Evolutionary conservation across 2,797 vertebrate species (phyloP), one percentile per base, ranked within the genome.

Genomic region (Okamejei kenojei): DNA sequence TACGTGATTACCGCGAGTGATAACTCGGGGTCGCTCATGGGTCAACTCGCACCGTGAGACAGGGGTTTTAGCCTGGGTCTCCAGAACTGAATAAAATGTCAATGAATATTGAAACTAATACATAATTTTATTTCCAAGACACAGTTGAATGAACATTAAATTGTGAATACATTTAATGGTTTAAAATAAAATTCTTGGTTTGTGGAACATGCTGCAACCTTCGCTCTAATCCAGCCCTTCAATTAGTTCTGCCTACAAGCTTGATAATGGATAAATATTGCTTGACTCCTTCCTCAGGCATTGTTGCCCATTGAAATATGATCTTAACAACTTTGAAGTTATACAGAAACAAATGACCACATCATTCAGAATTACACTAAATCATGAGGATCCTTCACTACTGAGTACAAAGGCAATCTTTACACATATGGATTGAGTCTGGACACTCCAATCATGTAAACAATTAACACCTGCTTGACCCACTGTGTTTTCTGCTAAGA

Each of bases 291-390:
- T 88, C 84, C 61, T 65, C 63, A 32, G n/a, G n/a, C 63, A 35
- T 65, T 2, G 15, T 84, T 82, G 21, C 35, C 80, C 80, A 82
- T 26, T 86, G 82, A 86, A 65, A 86, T 65, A 65, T 68, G 84
- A 68, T 11, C 84, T 86, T 63, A 86, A 86, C 15, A 10, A 86
- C 82, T 32, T 86, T 86, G 82, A 86, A 17, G 58, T 86, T 86
- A 17, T 63, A 63, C 29, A 17, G 61, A 88, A 88, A 88, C 84
- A 88, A 88, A 88, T 88, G 61, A 88, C 61, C 26, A 32, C 15
- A 21, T 88, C 15, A 65, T 88, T 88, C 58, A 86, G 63, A 32
- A n/a, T n/a, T 65, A 88, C 11, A 65, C 35, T 32, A 65, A n/a
- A 32, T 88, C 29, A 68, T 17, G 63, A 0, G 11, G 65, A 23